phyloP scores from a whole-genome alignment of 2,797 vertebrate genomes.

The Sebastes oblongus region DNA sequence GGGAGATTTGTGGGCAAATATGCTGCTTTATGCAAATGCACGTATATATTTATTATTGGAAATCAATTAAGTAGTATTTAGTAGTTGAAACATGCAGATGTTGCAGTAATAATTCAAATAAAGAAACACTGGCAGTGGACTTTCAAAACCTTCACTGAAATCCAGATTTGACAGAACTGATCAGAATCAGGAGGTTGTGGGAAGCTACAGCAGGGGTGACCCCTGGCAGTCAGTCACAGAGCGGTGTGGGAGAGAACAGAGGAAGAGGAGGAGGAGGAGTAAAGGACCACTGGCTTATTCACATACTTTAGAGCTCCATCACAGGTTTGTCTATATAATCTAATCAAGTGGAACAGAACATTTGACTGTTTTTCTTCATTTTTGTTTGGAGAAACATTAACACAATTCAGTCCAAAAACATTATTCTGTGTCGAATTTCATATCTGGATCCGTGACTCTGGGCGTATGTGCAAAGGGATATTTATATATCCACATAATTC shows the following conservation, averaged over 20 bases:
- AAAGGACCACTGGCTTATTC: neutral
- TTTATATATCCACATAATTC: neutral
- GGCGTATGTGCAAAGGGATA: neutral
- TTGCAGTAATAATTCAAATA: neutral
- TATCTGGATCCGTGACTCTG: neutral
- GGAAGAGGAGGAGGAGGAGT: neutral
- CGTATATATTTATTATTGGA: no score
- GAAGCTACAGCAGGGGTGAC: neutral
- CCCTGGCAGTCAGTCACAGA: neutral
- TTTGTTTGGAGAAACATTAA: neutral
- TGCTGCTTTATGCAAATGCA: no score
- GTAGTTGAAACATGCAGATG: neutral
- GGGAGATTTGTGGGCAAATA: no score
- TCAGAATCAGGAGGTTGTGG: neutral
- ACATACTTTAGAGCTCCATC: neutral
- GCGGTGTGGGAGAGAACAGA: neutral
- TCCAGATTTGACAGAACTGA: neutral
- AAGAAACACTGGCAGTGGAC: neutral
- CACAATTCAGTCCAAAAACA: slow-evolving; percentile 21
- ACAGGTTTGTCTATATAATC: slow-evolving; percentile 25
- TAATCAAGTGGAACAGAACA: slow-evolving; percentile 9
- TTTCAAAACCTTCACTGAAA: neutral
- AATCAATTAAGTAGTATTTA: neutral
- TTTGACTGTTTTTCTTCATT: slow-evolving; percentile 17
- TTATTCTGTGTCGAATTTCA: slow-evolving; percentile 37